A percentile compares a stretch with the other conserved stretches of the same genome.
These are phyloP conservation scores for Phoxinus dragarum DNA, from an alignment of 2,797 vertebrate genomes.

Conservation along the genomic window DNA sequence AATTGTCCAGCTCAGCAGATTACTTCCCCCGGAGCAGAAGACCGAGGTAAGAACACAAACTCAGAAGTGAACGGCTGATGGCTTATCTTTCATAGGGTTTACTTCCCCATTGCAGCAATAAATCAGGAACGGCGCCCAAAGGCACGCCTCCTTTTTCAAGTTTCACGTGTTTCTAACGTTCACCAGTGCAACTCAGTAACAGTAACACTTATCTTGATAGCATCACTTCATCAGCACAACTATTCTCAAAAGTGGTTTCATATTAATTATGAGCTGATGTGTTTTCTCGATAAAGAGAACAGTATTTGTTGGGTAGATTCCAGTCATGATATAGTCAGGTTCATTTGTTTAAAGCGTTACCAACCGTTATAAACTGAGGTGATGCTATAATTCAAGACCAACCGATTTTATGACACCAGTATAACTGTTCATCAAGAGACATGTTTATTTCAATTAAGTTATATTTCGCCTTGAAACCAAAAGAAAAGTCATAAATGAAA, in stretches of 20 bases:
- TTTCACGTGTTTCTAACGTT: constrained; percentile 6
- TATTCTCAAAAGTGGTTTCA: constrained; percentile 22
- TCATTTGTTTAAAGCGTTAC: constrained; percentile 31
- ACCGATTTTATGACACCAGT: background rate
- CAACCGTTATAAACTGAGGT: constrained; percentile 15
- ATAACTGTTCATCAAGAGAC: background rate
- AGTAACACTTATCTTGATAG: constrained; percentile 24
- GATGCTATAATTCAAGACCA: constrained; percentile 17
- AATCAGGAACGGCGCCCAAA: constrained; percentile 50
- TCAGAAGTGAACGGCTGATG: constrained; percentile 57
- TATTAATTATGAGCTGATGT: constrained; percentile 16
- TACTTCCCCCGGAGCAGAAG: constrained; percentile 56
- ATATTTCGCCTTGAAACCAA: background rate
- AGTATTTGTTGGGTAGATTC: constrained; percentile 11
- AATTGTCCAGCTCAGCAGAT: constrained; percentile 61
- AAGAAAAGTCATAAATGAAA: background rate
- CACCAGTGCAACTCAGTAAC: background rate
- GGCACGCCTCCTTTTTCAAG: constrained; percentile 35
- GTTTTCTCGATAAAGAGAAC: constrained; percentile 23
- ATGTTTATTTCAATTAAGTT: background rate
- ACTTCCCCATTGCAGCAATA: constrained; percentile 51
- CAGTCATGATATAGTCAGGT: constrained; percentile 15
- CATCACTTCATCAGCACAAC: constrained; percentile 28
- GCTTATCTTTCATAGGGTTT: constrained; percentile 57
- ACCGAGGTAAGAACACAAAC: constrained; percentile 59